These are phyloP conservation scores for Acrocephalus kingi DNA, from an alignment of 2,113 vertebrate genomes.

Conservation along the genomic window DNA sequence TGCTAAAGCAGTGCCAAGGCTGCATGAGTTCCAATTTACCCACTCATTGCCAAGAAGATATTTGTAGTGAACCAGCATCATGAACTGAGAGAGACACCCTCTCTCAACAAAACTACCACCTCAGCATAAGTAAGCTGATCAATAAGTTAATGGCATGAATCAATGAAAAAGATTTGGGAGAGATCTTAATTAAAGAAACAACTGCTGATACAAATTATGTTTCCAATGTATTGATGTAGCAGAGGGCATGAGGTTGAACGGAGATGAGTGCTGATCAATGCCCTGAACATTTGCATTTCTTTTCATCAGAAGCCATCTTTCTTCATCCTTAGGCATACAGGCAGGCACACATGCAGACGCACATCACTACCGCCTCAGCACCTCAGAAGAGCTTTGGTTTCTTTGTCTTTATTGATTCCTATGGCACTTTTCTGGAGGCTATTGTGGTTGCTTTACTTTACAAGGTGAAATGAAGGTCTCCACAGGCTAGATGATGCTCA, in stretches of 20 bases:
- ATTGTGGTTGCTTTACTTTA: conserved; percentile 57
- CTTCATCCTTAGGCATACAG: background rate
- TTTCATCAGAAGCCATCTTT: conserved; percentile 73
- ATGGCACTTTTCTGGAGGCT: conserved; percentile 66
- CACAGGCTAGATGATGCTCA: background rate
- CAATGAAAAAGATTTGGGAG: conserved; percentile 86
- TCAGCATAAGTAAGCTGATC: conserved; percentile 82
- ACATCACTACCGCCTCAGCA: background rate
- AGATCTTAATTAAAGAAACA: conserved; percentile 98
- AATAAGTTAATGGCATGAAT: conserved; percentile 89
- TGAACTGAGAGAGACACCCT: background rate
- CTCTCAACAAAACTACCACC: conserved; percentile 67
- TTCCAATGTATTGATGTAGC: conserved; percentile 85
- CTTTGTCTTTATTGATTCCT: conserved; percentile 68
- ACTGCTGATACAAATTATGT: conserved; percentile 94
- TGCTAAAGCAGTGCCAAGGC: background rate
- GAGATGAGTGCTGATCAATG: conserved; percentile 77
- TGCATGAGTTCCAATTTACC: background rate
- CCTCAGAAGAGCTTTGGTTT: conserved; percentile 74
- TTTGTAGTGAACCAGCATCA: background rate
- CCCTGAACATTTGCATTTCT: conserved; percentile 83
- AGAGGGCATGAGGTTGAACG: conserved; percentile 69
- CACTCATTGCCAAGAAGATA: background rate
- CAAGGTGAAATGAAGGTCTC: conserved; percentile 83
- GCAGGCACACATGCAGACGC: background rate